Base-by-base conservation (phyloP, 1,140 invertebrate genomes). In the Matsumurasca onukii region DNA sequence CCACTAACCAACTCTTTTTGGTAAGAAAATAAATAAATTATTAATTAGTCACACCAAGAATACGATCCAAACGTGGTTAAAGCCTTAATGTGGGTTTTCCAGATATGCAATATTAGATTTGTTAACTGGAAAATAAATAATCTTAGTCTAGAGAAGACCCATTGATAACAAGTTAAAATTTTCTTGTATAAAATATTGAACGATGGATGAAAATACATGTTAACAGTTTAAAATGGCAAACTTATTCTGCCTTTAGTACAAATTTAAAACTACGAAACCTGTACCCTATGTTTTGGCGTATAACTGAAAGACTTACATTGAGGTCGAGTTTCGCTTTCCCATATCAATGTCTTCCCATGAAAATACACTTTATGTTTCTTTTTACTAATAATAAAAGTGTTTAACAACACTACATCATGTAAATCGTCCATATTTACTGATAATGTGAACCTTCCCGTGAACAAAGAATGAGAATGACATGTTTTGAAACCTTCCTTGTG, bases 281-380 rank as follows among this genome's bases (percentile, higher is more conserved):
- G 13, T 13, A 57, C 34, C 34, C 34, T 39, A 27, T 9, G 25
- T 22, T 27, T 13, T 9, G 25, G 20, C 20, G 5, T 57, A 31
- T 62, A 27, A 29, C 9, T 34, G 39, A 17, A 22, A 51, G n/a
- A 81, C 82, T 83, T 80, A 85, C 83, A 81, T 70, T 81, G 81
- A 52, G 85, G 84, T 20, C 79, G 76, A 71, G 80, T 80, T 73
- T 85, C 82, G 17, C 84, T 85, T 71, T 88, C 86, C 87, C 87
- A 89, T 27, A 86, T 84, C 62, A 88, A 77, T 31, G 80, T 83
- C 67, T 83, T 82, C 31, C 81, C 82, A 78, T 88, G 86, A 71
- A 88, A 86, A 76, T 87, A 85, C n/a, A 87, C 86, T 61, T 83
- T 81, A 72, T 83, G 85, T 48, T 57, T 52, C 55, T 67, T 52